Evolutionary conservation across 2,797 vertebrate species (phyloP).

Genomic region (Poecile montanus): DNA sequence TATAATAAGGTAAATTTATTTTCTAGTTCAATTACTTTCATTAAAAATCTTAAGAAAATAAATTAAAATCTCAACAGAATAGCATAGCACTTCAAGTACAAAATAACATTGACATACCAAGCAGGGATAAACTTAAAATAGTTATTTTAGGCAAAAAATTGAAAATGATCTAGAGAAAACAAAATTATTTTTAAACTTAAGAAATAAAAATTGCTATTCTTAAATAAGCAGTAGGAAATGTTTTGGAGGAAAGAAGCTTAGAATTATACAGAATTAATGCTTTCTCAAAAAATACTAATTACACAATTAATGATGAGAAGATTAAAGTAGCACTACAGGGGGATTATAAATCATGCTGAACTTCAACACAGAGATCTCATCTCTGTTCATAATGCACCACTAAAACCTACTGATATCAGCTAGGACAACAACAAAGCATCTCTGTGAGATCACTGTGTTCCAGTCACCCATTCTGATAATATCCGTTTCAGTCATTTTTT

Average conservation of each 20-base stretch:
- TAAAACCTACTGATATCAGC: background rate
- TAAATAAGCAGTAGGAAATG: background rate
- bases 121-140: background rate
- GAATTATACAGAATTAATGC: background rate
- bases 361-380: background rate
- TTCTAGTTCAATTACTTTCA: background rate
- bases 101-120: background rate
- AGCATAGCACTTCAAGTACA: background rate
- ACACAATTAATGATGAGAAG: background rate
- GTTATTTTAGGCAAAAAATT: background rate
- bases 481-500: background rate
- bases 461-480: background rate
- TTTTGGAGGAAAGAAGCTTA: background rate
- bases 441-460: background rate
- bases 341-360: background rate
- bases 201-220: background rate
- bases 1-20: background rate
- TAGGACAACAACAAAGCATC: background rate
- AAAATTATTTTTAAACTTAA: background rate
- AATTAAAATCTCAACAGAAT: background rate
- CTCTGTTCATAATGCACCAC: background rate
- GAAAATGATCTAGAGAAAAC: background rate
- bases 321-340: background rate
- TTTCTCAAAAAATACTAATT: background rate
- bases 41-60: background rate